Conservation (phyloP, 2,797 vertebrate species). For the Philypnodon macrostomus region DNA sequence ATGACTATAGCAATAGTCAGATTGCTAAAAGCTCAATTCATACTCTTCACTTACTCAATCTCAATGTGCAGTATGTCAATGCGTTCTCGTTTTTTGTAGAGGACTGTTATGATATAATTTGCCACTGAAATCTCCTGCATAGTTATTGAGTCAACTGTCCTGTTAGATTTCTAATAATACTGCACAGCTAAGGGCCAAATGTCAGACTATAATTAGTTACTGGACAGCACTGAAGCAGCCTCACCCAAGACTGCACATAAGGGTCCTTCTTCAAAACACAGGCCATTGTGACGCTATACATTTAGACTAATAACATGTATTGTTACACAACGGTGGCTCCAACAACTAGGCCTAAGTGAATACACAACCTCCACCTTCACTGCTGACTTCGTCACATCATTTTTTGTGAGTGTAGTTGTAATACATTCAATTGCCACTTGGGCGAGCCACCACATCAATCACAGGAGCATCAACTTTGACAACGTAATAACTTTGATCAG, state of each 20-base stretch:
- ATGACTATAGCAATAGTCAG: no score
- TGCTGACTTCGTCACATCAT: not conserved
- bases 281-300: constrained; percentile 17
- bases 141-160: constrained; percentile 61
- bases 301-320: no score
- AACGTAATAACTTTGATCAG: not conserved
- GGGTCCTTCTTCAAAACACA: constrained; percentile 10
- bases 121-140: constrained; percentile 59
- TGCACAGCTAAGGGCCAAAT: constrained; percentile 59
- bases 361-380: not conserved
- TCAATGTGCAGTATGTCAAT: not conserved
- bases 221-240: constrained; percentile 48
- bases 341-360: no score
- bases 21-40: no score
- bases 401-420: constrained; percentile 28
- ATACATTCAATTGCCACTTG: constrained; percentile 39
- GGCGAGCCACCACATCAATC: constrained; percentile 33
- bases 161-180: constrained; percentile 73
- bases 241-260: constrained; percentile 16
- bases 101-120: no score
- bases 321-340: no score
- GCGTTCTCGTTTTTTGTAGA: not conserved
- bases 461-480: not conserved
- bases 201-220: constrained; percentile 70
- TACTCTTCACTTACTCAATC: not conserved